Conservation (phyloP, 2,113 vertebrate genomes). For the Paramormyrops kingsleyae region DNA sequence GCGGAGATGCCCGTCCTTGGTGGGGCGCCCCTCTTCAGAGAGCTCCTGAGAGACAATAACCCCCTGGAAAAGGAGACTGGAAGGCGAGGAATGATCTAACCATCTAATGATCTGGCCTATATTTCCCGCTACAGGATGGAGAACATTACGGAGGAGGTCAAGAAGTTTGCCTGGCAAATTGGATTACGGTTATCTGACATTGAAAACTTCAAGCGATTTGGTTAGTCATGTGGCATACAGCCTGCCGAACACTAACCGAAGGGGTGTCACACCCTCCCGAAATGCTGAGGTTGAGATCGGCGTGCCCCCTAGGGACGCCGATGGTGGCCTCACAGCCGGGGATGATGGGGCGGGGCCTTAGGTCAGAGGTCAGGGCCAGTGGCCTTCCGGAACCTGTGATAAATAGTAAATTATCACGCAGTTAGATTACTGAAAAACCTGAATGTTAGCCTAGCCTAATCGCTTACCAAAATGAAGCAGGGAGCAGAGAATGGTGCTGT, state of each 20-base stretch:
- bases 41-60: slow-evolving; percentile 92
- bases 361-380: slow-evolving; percentile 63
- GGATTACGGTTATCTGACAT: neutral
- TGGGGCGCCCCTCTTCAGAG: slow-evolving; percentile 87
- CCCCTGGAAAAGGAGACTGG: slow-evolving; percentile 58
- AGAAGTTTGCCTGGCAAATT: neutral
- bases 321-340: slow-evolving; percentile 82
- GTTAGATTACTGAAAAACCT: neutral
- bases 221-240: neutral
- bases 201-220: neutral
- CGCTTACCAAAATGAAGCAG: neutral
- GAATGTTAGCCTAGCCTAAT: neutral
- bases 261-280: slow-evolving; percentile 89
- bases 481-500: neutral
- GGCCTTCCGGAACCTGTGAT: slow-evolving; percentile 60
- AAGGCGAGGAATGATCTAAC: neutral
- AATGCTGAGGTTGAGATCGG: slow-evolving; percentile 87
- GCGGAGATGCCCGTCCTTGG: slow-evolving; percentile 86
- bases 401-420: neutral
- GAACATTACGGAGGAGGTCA: neutral
- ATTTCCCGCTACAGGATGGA: neutral
- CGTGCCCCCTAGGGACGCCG: slow-evolving; percentile 80
- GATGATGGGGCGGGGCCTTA: slow-evolving; percentile 71
- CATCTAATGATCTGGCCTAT: neutral
- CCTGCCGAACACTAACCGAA: slow-evolving; percentile 55